Evolutionary conservation across 1,140 invertebrate genomes (phyloP), one percentile per base, ranked within the genome.

Genomic region (Prorops nasuta): DNA sequence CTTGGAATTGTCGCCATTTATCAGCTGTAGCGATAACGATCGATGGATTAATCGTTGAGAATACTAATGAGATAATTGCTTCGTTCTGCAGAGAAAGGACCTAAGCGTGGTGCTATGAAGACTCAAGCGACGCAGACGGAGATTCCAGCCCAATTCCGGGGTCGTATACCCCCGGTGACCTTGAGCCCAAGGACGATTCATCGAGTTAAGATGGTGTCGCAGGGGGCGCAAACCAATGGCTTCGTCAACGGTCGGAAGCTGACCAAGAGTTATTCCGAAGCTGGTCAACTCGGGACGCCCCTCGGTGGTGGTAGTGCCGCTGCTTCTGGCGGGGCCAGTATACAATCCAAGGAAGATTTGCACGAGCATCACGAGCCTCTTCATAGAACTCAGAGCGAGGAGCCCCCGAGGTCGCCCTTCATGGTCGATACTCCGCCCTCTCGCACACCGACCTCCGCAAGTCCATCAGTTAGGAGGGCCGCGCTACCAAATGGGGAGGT

Each of bases 71-170:
- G n/a, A n/a, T n/a, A n/a, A n/a, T n/a, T n/a, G n/a, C n/a, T n/a
- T n/a, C n/a, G n/a, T n/a, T n/a, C n/a, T n/a, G 2, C 60, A 86
- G 90, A 92, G 74, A 91, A 91, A 74, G 80, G 62, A 41, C 71
- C 90, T 21, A 92, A 91, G 71, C 82, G 89, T 58, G 86, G 88
- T 44, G 84, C 86, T 1, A 94, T 94, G 91, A 90, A 92, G 64
- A 93, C 92, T 1, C 92, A 95, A 79, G 92, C 92, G 1, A 95
- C 92, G 1, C 92, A 96, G 74, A 96, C 93, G 18, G 92, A 95
- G 72, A 80, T 85, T 18, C 83, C 83, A 58, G 67, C 85, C 48
- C 81, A 83, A 56, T 63, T 71, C 7, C 80, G 86, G 35, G 86
- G 89, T 69, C 82, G 84, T 12, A 69, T 84, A 6, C 83, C 84